Percentiles rank a stretch among this genome's conserved stretches.
Conservation (phyloP, 1,140 invertebrate species). For the Euura lappo region DNA sequence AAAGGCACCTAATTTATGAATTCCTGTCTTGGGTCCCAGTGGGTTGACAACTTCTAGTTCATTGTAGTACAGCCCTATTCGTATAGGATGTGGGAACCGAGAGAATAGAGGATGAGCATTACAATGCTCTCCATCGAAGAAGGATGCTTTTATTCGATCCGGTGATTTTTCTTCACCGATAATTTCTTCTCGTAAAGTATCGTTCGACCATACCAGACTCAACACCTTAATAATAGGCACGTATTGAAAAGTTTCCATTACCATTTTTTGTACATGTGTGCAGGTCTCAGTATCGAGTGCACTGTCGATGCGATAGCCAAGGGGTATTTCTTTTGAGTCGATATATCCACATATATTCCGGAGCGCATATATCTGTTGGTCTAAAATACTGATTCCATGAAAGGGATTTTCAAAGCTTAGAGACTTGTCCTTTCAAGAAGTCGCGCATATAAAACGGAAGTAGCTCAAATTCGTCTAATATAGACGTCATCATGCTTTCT, state of each 20-base stretch:
- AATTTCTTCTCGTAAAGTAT: constrained; percentile 12
- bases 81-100: too few relatives aligned
- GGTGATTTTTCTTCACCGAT: background rate
- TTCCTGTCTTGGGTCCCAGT: constrained; percentile 26
- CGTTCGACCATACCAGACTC: background rate
- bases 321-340: constrained; percentile 9
- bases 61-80: too few relatives aligned
- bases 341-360: constrained; percentile 10
- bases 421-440: constrained; percentile 20
- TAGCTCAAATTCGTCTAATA: constrained; percentile 25
- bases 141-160: background rate
- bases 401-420: constrained; percentile 18
- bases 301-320: constrained; percentile 14
- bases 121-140: constrained; percentile 15
- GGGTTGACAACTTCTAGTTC: constrained; percentile 29
- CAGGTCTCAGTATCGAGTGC: background rate
- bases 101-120: constrained; percentile 18
- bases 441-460: constrained; percentile 11
- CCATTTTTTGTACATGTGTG: constrained; percentile 13
- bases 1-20: constrained; percentile 27
- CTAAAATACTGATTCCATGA: constrained; percentile 22
- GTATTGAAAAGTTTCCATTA: constrained; percentile 19
- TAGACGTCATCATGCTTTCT: background rate
- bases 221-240: constrained; percentile 8
- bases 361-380: constrained; percentile 27